Conservation (phyloP, 2,888 invertebrate species). For the Thysanoteuthis rhombus region DNA sequence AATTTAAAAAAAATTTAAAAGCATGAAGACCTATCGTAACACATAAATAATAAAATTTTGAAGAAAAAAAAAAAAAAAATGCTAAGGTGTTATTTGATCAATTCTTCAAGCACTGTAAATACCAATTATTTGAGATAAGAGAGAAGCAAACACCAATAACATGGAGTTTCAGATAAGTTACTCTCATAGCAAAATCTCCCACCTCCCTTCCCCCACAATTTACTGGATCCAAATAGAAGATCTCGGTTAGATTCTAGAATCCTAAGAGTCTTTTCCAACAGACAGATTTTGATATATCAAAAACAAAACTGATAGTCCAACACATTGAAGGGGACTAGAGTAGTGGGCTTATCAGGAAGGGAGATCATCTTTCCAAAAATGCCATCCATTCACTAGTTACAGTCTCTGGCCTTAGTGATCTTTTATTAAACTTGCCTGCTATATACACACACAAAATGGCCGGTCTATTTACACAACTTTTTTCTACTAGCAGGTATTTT, state of each 20-base stretch:
- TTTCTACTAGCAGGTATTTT: conserved; percentile 30
- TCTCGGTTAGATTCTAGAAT: neutral
- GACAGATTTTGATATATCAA: neutral
- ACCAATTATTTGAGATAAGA: neutral
- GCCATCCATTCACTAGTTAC: neutral
- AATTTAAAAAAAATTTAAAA: neutral
- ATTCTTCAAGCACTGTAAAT: neutral
- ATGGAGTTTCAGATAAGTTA: neutral
- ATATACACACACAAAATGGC: conserved; percentile 21
- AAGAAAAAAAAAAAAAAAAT: neutral
- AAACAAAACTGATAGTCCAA: too few relatives aligned
- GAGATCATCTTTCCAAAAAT: neutral
- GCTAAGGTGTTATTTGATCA: neutral
- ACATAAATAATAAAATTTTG: neutral
- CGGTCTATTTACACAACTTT: conserved; percentile 30
- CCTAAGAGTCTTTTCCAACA: neutral
- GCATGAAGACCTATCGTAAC: neutral
- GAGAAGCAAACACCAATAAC: neutral
- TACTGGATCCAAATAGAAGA: neutral
- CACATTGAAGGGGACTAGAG: neutral
- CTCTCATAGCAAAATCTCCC: neutral
- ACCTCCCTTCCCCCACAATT: neutral
- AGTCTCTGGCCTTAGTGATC: neutral
- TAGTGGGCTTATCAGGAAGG: neutral
- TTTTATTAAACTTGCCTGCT: conserved; percentile 22